Evolutionary conservation across 2,113 vertebrate genomes (phyloP).

Genomic region (Lophotis ruficrista): DNA sequence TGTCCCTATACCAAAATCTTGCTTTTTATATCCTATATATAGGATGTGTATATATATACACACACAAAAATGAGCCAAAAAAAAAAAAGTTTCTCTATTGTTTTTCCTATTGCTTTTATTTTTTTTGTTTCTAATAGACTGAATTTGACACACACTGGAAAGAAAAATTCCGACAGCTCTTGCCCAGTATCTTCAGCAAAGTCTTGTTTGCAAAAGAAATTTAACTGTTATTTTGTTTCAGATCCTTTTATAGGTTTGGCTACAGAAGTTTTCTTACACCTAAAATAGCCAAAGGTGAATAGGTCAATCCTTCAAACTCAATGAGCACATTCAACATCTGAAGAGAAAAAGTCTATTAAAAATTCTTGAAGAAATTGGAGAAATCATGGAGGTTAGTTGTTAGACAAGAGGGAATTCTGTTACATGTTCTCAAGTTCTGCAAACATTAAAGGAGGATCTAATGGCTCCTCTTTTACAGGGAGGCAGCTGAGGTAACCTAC

Average conservation of each 20-base stretch:
- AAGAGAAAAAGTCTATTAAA: slow-evolving; percentile 15
- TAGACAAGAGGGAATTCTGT: slow-evolving; percentile 40
- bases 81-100: neutral
- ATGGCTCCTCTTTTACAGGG: slow-evolving; percentile 11
- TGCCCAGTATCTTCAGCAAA: neutral
- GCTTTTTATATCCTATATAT: neutral
- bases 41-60: accelerated
- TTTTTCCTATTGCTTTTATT: neutral
- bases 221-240: neutral
- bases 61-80: neutral
- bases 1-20: neutral
- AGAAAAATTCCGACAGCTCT: neutral
- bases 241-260: slow-evolving; percentile 20
- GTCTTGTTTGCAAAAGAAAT: neutral
- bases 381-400: neutral
- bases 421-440: slow-evolving; percentile 38
- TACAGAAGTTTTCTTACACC: slow-evolving; percentile 6
- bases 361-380: slow-evolving; percentile 39
- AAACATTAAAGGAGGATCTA: slow-evolving; percentile 3
- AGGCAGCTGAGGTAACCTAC: slow-evolving; percentile 10
- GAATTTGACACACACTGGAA: neutral
- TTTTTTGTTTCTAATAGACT: neutral
- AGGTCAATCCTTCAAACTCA: slow-evolving; percentile 23
- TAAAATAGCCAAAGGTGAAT: slow-evolving; percentile 5
- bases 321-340: slow-evolving; percentile 13